Percentiles rank a stretch among this genome's conserved stretches.
Conservation (phyloP, 2,113 vertebrate species). For the Rhinichthys klamathensis region DNA sequence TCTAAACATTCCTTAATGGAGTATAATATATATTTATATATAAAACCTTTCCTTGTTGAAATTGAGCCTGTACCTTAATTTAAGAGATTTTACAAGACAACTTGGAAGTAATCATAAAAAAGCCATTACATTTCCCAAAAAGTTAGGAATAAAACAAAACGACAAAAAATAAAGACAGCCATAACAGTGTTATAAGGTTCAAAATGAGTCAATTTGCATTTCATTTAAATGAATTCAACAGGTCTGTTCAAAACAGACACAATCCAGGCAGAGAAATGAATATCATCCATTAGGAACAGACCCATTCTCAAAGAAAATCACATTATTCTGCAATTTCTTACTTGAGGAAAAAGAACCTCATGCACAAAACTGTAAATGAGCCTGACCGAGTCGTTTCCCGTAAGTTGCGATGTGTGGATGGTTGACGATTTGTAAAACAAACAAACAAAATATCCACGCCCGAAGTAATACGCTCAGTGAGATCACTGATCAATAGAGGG, state of each 20-base stretch:
- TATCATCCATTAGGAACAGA: conserved; percentile 59
- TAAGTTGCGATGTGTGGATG: conserved; percentile 22
- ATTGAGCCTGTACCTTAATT: conserved; percentile 86
- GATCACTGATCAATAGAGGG: conserved; percentile 40
- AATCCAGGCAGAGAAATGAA: conserved; percentile 59
- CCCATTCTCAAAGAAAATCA: conserved; percentile 51
- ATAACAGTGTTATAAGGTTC: conserved; percentile 79
- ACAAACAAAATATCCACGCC: conserved; percentile 23
- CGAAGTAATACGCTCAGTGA: conserved; percentile 38
- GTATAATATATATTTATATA: conserved; percentile 87
- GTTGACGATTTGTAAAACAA: conserved; percentile 45
- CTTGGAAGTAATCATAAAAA: conserved; percentile 80
- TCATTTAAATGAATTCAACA: conserved; percentile 65
- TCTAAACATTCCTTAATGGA: conserved; percentile 89
- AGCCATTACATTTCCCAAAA: conserved; percentile 76
- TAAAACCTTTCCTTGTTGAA: conserved; percentile 81
- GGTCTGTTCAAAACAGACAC: conserved; percentile 65
- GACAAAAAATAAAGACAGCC: conserved; percentile 77
- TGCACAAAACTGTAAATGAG: conserved; percentile 52
- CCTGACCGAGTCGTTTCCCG: conserved; percentile 15
- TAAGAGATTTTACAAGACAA: conserved; percentile 81
- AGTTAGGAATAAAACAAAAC: conserved; percentile 75
- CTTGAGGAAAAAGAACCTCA: conserved; percentile 19
- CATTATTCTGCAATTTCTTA: conserved; percentile 48
- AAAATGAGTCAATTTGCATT: conserved; percentile 63